Base-by-base conservation (phyloP, 2,888 invertebrate species). In the Conistra vaccinii region DNA sequence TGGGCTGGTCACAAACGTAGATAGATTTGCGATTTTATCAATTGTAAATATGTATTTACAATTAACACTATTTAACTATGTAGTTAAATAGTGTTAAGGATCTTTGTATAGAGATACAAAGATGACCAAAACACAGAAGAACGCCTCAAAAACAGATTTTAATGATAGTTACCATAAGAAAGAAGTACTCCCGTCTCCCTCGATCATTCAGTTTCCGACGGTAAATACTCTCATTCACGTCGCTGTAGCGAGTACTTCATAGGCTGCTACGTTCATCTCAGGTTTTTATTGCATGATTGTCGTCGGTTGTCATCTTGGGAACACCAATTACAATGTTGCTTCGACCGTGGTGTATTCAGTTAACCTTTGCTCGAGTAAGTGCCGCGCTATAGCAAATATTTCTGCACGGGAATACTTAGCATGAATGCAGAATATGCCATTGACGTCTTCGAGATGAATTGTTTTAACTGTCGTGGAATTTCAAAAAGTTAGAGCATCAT, bases 281-380 rank as follows among this genome's bases (percentile, higher is more conserved):
- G 80, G 88, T 90, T 90, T 91, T 93, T 93, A 94, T 94, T 93
- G 89, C 90, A 91, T 93, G 94, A 93, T 93, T 93, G 93, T 92
- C 85, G 89, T 88, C 89, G 85, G 75, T 85, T 90, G 91, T 90
- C 91, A 88, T 88, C 88, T 89, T 89, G 83, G 84, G 88, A 89
- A 84, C 89, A 87, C 83, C 93, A 93, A 93, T 94, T 94, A 94
- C 88, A 73, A 85, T 66, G 91, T 90, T 85, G 88, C 88, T 84
- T 89, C 89, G 89, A 90, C 88, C 91, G 89, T 92, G 87, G 85
- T 86, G 84, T 85, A 83, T 87, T 86, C 81, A 81, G 78, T 84
- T 87, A 89, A 89, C 88, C 88, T 90, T 88, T 87, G 81, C 71
- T 73, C 80, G 79, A 60, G 69, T 71, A 76, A 69, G 81, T 67